Evolutionary conservation across 2,113 vertebrate genomes (phyloP).

Genomic region (Ameiurus melas): DNA sequence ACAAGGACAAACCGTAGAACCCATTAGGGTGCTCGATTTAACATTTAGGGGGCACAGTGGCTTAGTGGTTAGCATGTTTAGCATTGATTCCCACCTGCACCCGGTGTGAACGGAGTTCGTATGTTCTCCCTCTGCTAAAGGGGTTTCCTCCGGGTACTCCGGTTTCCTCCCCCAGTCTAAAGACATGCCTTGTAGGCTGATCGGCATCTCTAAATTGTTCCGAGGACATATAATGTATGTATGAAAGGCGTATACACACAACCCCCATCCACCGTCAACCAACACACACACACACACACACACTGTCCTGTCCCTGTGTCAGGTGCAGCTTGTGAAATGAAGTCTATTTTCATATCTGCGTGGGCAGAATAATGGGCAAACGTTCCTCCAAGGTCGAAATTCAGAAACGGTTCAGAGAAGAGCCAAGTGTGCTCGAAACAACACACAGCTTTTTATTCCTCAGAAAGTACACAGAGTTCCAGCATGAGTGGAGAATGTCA

Average conservation of each 20-base stretch:
- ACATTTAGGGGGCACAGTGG: neutral
- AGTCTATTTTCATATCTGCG: conserved; percentile 75
- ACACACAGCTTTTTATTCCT: conserved; percentile 65
- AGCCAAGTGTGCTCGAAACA: conserved; percentile 62
- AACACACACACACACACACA: conserved; percentile 58
- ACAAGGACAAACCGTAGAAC: neutral
- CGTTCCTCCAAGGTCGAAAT: conserved; percentile 76
- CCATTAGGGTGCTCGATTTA: neutral
- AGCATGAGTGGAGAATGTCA: conserved; percentile 58
- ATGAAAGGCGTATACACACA: conserved; percentile 44
- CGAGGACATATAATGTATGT: neutral
- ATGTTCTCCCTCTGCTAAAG: too few species aligned
- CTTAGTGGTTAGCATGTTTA: too few species aligned
- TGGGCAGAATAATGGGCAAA: conserved; percentile 74
- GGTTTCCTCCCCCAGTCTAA: too few species aligned
- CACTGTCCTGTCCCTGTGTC: conserved; percentile 34
- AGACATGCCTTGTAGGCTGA: too few species aligned
- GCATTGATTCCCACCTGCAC: too few species aligned
- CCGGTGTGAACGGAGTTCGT: too few species aligned
- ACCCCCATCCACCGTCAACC: neutral
- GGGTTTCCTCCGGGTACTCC: too few species aligned
- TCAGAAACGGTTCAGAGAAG: conserved; percentile 70
- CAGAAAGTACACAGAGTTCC: conserved; percentile 65
- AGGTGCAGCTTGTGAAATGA: conserved; percentile 61
- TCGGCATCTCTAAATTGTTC: too few species aligned